Evolutionary conservation across 1,140 invertebrate genomes (phyloP), one percentile per base, ranked within the genome.

Genomic region (Sinonovacula constricta): DNA sequence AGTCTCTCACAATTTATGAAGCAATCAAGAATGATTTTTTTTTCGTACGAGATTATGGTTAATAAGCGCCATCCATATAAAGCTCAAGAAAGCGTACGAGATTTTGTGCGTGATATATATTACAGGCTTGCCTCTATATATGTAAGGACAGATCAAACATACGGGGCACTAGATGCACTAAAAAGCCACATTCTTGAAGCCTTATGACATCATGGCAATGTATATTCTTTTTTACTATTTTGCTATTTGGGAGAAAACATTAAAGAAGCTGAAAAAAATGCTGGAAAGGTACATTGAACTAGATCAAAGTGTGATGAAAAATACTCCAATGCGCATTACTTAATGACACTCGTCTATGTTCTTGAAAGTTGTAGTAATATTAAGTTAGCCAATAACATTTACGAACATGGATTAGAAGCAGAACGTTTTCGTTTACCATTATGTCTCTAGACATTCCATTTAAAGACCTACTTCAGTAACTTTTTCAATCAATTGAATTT

Each of bases 31-130:
- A 39, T n/a, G 28, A n/a, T 1, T 39, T 65, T 24, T 26, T 33
- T 5, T 24, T 26, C 15, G n/a, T 22, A 1, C 49, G 62, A 65
- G 24, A 24, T 45, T 22, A 39, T 65, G 22, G 34, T 22, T 28
- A 15, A 65, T 28, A 65, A 65, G 24, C 26, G 36, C 14, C 15
- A 18, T 14, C 34, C 62, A 39, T 65, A 65, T 24, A 65, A 65
- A 45, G 30, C 3, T 45, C 10, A 24, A 10, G 62, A 65, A 12
- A 39, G 26, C 2, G 62, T 5, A 7, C 31, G 28, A 28, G 10
- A 39, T 1, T 22, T 65, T 14, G 15, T 65, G 14, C 22, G 15
- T 3, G 3, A 39, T 14, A 18, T 39, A 7, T 65, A 65, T 49
- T 65, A 24, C 34, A 24, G 14, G 15, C 49, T 65, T 5, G 62